These are phyloP conservation scores for Pseudocheirus occidentalis DNA, from an alignment of 2,797 vertebrate species.

Conservation along the genomic window DNA sequence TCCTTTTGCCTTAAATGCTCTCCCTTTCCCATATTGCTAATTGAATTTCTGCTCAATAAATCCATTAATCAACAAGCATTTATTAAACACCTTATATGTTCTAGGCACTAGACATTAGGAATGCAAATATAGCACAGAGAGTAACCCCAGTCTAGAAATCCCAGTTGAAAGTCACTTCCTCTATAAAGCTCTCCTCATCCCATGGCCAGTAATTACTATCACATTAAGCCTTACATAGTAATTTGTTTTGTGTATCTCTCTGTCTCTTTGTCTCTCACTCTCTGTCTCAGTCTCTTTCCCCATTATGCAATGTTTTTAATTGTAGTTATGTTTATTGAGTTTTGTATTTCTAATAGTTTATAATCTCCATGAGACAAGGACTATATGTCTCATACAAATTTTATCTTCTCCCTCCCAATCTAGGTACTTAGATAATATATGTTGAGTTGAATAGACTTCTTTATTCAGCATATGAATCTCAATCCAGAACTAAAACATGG, in stretches of 20 bases:
- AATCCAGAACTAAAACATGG: no score
- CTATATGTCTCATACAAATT: no score
- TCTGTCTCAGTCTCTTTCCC: neutral
- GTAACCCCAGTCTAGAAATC: neutral
- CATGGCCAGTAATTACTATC: neutral
- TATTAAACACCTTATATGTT: neutral
- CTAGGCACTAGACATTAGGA: neutral
- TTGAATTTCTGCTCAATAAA: neutral
- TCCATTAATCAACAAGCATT: neutral
- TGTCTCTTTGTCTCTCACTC: no score
- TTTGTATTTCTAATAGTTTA: neutral
- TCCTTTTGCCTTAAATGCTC: neutral
- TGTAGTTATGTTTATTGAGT: neutral
- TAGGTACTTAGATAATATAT: no score
- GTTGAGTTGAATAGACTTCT: no score
- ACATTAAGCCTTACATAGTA: neutral
- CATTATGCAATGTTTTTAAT: neutral
- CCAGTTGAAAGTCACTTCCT: neutral
- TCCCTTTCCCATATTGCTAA: neutral
- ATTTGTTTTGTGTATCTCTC: neutral
- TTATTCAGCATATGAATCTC: no score
- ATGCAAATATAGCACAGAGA: neutral
- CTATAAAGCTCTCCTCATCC: neutral
- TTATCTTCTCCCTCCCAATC: no score
- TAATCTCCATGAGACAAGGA: neutral